Percentiles rank a stretch among this genome's conserved stretches.
Evolutionary conservation across 1,140 invertebrate genomes (phyloP).

Genomic region (Centruroides vittatus): DNA sequence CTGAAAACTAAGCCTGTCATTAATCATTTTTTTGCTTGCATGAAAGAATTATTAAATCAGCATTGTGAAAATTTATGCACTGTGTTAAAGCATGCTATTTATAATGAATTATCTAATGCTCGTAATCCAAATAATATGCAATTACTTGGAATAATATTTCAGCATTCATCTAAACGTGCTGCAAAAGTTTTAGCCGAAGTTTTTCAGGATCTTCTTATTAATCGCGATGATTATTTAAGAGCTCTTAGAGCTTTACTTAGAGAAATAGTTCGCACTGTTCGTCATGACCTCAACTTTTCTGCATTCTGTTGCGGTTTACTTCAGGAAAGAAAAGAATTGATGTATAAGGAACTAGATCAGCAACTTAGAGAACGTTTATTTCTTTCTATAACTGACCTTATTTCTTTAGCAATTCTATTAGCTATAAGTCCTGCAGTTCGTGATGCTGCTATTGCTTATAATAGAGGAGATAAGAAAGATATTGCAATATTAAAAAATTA

Average conservation of each 20-base stretch:
- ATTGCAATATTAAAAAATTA: constrained; percentile 40
- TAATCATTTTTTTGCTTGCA: constrained; percentile 71
- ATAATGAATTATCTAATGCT: constrained; percentile 78
- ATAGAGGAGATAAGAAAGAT: constrained; percentile 47
- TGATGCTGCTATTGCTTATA: constrained; percentile 43
- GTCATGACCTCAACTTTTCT: constrained; percentile 57
- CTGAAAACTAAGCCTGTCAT: constrained; percentile 86
- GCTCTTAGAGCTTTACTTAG: constrained; percentile 65
- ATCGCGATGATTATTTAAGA: constrained; percentile 77
- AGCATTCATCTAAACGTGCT: constrained; percentile 37
- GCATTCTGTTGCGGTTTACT: constrained; percentile 53
- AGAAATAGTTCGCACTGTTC: constrained; percentile 73
- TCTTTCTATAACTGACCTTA: constrained; percentile 62
- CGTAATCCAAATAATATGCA: constrained; percentile 90
- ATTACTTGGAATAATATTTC: constrained; percentile 69
- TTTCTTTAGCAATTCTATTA: constrained; percentile 70
- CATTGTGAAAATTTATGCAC: constrained; percentile 68
- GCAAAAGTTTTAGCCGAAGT: constrained; percentile 36
- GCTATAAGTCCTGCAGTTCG: constrained; percentile 57
- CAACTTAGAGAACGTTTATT: constrained; percentile 59
- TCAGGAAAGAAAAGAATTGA: constrained; percentile 37
- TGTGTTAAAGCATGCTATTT: constrained; percentile 82
- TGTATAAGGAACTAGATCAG: constrained; percentile 28
- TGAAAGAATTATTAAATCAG: constrained; percentile 58
- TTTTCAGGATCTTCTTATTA: constrained; percentile 65